Evolutionary conservation across 1,140 invertebrate genomes (phyloP), one percentile per base, ranked within the genome.

Genomic region (Zaprionus ornatus): DNA sequence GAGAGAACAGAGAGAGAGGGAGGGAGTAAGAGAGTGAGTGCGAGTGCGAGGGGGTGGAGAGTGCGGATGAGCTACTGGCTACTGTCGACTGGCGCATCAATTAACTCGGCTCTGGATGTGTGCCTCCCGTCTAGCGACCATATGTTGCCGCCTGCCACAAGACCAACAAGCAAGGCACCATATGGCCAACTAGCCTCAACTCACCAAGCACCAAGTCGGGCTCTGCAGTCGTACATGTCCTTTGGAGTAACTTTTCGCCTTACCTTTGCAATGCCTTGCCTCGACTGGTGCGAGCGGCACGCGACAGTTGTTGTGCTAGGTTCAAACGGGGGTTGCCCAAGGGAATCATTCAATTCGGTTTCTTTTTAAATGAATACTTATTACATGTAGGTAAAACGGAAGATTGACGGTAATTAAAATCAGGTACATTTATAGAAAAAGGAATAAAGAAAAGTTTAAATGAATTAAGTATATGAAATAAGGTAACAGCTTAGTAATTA

Each of bases 101-200:
- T 87, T 87, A 87, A 88, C 80, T 77, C 66, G 65, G n/a, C 64
- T 73, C 62, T 68, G 35, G 72, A 64, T 74, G 61, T 73, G 23
- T 77, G 82, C 78, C 82, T 81, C 74, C 85, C 69, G 84, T 88
- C 85, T 90, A 79, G 64, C 81, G 81, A 77, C 85, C 85, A 90
- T 90, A 90, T 90, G 85, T 68, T 86, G 79, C 76, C 61, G 69
- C 79, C 69, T 86, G 79, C 79, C 61, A 66, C 79, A 66, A 69
- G 73, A 48, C 69, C 25, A 64, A 23, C 50, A 42, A 74, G 12
- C n/a, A 45, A 45, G 6, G 40, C 74, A 80, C 68, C 83, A 86
- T 86, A 86, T 86, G 83, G 83, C 59, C 69, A 59, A 25, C 66
- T 17, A 13, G 60, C 40, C 29, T 12, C 23, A 54, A 35, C 25